Conservation (phyloP, 2,113 vertebrate genomes). For the Corapipo altera region DNA sequence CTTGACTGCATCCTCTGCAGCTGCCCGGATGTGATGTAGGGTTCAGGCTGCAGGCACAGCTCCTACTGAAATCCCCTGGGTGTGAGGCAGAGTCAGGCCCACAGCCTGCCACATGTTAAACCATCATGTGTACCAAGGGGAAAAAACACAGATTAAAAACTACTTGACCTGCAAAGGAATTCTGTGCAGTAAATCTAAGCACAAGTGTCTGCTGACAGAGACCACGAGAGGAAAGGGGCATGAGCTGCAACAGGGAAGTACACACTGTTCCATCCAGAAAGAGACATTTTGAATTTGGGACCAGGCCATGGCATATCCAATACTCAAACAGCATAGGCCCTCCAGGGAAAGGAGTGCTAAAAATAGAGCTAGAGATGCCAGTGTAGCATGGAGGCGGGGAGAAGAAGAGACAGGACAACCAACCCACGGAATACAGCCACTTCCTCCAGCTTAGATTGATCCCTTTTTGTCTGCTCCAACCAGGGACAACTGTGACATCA, state of each 20-base stretch:
- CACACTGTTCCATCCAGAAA: neutral
- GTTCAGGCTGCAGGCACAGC: neutral
- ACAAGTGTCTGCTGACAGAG: neutral
- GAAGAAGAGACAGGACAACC: neutral
- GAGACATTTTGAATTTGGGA: neutral
- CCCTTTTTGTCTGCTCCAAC: neutral
- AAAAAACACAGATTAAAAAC: neutral
- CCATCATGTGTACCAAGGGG: neutral
- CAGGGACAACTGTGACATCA: neutral
- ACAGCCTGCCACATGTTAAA: neutral
- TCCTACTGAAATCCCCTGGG: neutral
- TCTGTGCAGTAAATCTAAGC: neutral
- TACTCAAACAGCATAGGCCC: neutral
- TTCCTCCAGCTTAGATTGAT: neutral
- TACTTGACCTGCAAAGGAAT: neutral
- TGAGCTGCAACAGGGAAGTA: neutral
- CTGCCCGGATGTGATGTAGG: neutral
- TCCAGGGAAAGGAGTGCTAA: neutral
- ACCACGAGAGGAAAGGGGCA: neutral
- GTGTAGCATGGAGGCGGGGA: neutral
- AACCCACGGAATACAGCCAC: neutral
- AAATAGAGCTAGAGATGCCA: neutral
- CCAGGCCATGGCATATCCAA: neutral
- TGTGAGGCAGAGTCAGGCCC: fast-evolving
- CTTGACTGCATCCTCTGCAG: neutral